phyloP scores from a whole-genome alignment of 2,113 vertebrate species.

The Cairina moschata region DNA sequence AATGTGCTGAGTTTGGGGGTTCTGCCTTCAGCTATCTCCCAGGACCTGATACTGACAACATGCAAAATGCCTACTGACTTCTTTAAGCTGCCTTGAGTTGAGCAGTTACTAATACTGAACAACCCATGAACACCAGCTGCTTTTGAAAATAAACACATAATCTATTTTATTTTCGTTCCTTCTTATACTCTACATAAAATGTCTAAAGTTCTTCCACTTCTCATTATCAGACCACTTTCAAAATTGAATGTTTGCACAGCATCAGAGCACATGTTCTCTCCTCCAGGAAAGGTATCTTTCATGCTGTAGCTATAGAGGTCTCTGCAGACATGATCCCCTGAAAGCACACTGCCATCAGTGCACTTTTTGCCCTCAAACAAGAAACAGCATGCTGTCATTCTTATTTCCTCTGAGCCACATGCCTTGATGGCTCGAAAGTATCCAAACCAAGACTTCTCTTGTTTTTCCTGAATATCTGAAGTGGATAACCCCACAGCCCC shows the following conservation, averaged over 20 bases:
- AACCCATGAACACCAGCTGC: not conserved
- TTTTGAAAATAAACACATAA: not conserved
- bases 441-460: slow-evolving; percentile 27
- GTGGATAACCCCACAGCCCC: not conserved
- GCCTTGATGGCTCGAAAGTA: slow-evolving; percentile 20
- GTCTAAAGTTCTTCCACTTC: not conserved
- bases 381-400: slow-evolving; percentile 18
- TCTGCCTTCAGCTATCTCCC: not conserved
- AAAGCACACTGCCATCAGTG: not conserved
- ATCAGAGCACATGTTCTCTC: not conserved
- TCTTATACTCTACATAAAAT: not conserved
- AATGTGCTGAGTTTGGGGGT: not conserved
- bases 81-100: not conserved
- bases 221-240: not conserved
- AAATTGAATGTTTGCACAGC: not conserved
- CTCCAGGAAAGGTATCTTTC: not conserved
- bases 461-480: not conserved
- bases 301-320: not conserved
- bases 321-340: not conserved
- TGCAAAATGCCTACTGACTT: not conserved
- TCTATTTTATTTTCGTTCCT: not conserved
- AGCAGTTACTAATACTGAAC: not conserved
- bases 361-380: slow-evolving; percentile 32
- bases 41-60: not conserved
- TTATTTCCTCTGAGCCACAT: slow-evolving; percentile 34